These are phyloP conservation scores for Neopelma chrysocephalum DNA, from an alignment of 2,797 vertebrate genomes.

Conservation along the genomic window DNA sequence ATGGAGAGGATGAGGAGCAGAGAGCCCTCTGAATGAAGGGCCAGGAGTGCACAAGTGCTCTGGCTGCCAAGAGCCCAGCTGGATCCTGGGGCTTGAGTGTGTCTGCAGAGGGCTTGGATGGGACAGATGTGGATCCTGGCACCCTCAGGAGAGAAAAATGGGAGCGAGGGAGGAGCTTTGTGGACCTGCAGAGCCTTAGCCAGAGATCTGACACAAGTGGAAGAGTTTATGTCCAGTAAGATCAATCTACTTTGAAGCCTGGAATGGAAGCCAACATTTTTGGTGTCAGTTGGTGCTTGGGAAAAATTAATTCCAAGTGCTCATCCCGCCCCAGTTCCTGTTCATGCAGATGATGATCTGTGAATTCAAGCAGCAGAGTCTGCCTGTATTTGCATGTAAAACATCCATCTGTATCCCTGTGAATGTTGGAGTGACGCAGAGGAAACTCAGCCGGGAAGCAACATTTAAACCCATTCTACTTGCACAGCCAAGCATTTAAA, in stretches of 20 bases:
- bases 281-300: not conserved
- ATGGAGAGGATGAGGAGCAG: not conserved
- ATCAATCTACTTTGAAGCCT: not conserved
- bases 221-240: not conserved
- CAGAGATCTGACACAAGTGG: not conserved
- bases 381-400: constrained; percentile 44
- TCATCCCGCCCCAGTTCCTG: not conserved
- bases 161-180: not conserved
- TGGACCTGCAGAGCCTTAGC: not conserved
- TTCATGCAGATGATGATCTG: not conserved
- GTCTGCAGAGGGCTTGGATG: not conserved
- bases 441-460: constrained; percentile 25
- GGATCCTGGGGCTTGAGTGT: not conserved
- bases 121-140: not conserved
- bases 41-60: not conserved
- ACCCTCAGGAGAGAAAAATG: fast-evolving
- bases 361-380: not conserved
- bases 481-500: constrained; percentile 24
- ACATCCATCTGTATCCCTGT: constrained; percentile 10
- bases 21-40: not conserved
- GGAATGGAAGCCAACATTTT: not conserved
- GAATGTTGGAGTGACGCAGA: not conserved
- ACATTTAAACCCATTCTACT: not conserved
- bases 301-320: not conserved
- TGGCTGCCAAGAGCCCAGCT: not conserved